Base-by-base conservation (phyloP, 2,888 invertebrate species). In the Eucriotettix oculatus region DNA sequence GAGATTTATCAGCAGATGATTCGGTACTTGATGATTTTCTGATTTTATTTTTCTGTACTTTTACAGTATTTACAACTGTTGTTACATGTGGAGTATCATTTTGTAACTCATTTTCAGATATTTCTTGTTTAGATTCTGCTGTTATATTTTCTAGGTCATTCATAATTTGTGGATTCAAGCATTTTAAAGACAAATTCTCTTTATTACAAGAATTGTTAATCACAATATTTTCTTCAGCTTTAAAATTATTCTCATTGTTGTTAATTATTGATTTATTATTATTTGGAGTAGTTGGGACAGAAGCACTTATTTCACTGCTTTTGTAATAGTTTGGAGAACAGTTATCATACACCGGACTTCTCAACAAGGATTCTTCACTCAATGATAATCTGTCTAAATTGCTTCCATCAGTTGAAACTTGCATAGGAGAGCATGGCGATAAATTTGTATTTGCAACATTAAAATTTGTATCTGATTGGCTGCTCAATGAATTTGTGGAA, bases 391-490 rank as follows among this genome's bases (percentile, higher is more conserved):
- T 44, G 29, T 29, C 29, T 29, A 29, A 29, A 29, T 29, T 29
- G 42, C 60, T 58, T 52, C 66, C 66, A 64, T 76, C 76, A 5
- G 75, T 74, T 66, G 75, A 76, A 7, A 75, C 75, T 66, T 75
- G 76, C 74, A 76, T 76, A 9, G 76, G 75, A 16, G 76, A 76
- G 16, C 74, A 75, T 67, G 66, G 75, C 74, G 60, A 75, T 74
- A 0, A 75, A 74, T 65, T 73, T 73, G 59, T 61, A 42, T 42
- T 75, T 9, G 75, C 74, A 40, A 75, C 75, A 9, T 75, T 74
- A 41, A 75, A 75, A 17, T 74, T 75, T 56, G 54, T 56, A 52
- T 62, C 62, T 16, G 61, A 61, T 14, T 60, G 57, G 14, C 41
- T 52, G 42, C 59, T 59, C 56, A 74, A 66, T 10, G 76, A 75